Evolutionary conservation across 2,888 invertebrate genomes (phyloP), one percentile per base, ranked within the genome.

Genomic region (Deladenus siricidicola): DNA sequence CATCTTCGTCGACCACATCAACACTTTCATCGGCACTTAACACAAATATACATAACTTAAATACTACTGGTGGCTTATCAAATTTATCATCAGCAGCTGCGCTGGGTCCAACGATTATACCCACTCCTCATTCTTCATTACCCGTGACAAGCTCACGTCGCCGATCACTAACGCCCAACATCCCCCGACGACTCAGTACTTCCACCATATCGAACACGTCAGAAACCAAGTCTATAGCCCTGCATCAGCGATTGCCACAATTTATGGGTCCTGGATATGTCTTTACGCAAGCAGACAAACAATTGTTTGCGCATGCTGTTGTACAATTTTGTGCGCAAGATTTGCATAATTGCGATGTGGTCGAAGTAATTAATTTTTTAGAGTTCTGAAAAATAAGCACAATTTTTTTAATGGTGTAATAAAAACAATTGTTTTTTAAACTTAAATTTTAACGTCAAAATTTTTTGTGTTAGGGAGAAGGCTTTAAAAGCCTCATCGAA

Each of bases 321-420:
- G 57, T 67, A n/a, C 58, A 69, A 24, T 67, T 69, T 42, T 68
- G 67, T 53, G 63, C 67, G 10, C 61, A 69, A 49, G 67, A 67
- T 45, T 51, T 67, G 62, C 68, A 68, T 39, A 65, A 57, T 54
- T 66, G 47, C 50, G 64, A 69, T 42, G 49, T 68, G 49, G 63
- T 68, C 47, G 59, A 58, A 58, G 58, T 66, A 48, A 30, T 30
- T 26, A 6, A n/a, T 43, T 28, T 47, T 6, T 58, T 17, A 52
- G 1, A n/a, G n/a, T n/a, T n/a, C n/a, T n/a, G n/a, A n/a, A n/a
- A n/a, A n/a, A n/a, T n/a, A n/a, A n/a, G n/a, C n/a, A n/a, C n/a
- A n/a, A n/a, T n/a, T n/a, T n/a, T n/a, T n/a, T n/a, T n/a, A n/a
- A n/a, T n/a, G n/a, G n/a, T 39, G 39, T 14, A 39, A n/a, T 10